These are phyloP conservation scores for Temnothorax longispinosus DNA, from an alignment of 1,140 invertebrate species.

Conservation along the genomic window DNA sequence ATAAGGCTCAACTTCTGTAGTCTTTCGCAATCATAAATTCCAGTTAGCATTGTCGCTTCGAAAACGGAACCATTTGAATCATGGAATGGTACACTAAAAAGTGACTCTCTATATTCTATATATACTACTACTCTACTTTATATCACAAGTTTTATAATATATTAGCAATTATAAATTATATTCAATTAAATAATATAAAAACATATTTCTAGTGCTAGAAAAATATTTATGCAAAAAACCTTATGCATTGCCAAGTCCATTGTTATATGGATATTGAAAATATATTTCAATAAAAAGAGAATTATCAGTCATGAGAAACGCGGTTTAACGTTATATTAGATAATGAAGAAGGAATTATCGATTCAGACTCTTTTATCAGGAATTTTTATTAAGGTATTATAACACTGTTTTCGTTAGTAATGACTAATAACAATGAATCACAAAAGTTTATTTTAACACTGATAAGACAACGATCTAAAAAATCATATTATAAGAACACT, in stretches of 20 bases:
- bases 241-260: neutral
- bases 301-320: neutral
- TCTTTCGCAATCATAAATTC: neutral
- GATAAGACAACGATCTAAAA: neutral
- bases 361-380: neutral
- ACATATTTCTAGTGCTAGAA: neutral
- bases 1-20: neutral
- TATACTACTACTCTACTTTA: neutral
- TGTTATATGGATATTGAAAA: slow-evolving; percentile 3
- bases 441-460: neutral
- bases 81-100: neutral
- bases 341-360: neutral
- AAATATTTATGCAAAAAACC: neutral
- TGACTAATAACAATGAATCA: slow-evolving; percentile 3
- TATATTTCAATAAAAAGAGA: neutral
- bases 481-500: neutral
- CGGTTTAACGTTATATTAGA: neutral
- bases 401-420: neutral
- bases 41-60: neutral
- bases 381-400: neutral
- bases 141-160: neutral
- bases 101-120: slow-evolving; percentile 14
- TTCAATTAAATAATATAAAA: neutral
- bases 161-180: neutral
- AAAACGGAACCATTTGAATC: slow-evolving; percentile 12